A percentile compares a stretch with the other conserved stretches of the same genome.
phyloP scores from a whole-genome alignment of 2,113 vertebrate genomes.

The Emydura subglobosa region DNA sequence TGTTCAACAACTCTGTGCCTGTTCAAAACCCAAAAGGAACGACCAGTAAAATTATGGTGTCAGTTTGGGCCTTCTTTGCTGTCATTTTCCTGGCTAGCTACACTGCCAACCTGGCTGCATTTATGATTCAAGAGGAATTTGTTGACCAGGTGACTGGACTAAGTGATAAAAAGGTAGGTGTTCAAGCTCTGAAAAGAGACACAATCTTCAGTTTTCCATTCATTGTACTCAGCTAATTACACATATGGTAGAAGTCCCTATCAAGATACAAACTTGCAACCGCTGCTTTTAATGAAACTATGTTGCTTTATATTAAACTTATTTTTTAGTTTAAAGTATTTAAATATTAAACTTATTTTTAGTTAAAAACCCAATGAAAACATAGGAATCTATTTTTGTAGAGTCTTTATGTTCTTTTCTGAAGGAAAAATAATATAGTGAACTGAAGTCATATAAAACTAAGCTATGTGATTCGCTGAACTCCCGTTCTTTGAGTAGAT shows the following conservation, averaged over 20 bases:
- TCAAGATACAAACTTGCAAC: not conserved
- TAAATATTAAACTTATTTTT: not conserved
- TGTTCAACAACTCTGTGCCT: slow-evolving; percentile 99
- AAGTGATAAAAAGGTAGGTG: slow-evolving; percentile 95
- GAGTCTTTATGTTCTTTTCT: not conserved
- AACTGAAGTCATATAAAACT: not conserved
- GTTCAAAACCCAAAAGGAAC: slow-evolving; percentile 98
- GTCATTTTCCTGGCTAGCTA: slow-evolving; percentile 99
- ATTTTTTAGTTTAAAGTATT: not conserved
- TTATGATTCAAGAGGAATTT: slow-evolving; percentile 99
- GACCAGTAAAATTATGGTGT: slow-evolving; percentile 99
- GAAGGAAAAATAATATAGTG: not conserved
- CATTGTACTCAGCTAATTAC: not conserved
- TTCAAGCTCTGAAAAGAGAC: not conserved
- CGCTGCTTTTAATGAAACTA: not conserved
- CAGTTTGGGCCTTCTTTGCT: slow-evolving; percentile 98
- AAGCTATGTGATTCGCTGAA: not conserved
- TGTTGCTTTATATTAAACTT: not conserved
- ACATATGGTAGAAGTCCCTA: not conserved
- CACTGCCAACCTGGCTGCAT: slow-evolving; percentile 97
- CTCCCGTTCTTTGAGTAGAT: not conserved
- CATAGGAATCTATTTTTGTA: not conserved
- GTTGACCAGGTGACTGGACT: slow-evolving; percentile 98
- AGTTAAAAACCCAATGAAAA: not conserved
- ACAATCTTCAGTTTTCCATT: not conserved